Evolutionary conservation across 2,888 invertebrate genomes (phyloP).

Genomic region (Diadegma fenestrale): DNA sequence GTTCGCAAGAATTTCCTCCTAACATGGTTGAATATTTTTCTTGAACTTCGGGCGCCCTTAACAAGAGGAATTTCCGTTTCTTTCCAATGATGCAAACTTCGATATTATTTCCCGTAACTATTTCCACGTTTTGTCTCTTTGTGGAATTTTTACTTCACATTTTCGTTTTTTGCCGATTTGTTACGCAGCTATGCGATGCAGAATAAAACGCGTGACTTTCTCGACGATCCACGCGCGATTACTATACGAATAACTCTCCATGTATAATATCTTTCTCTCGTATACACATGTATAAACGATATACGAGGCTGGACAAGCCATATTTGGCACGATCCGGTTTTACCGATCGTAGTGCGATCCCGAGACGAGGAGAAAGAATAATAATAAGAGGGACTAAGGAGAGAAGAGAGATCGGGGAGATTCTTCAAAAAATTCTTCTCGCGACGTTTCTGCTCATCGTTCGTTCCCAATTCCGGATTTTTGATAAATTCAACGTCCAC

Average conservation of each 20-base stretch:
- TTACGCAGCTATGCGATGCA: slow-evolving; percentile 35
- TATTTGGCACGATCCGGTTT: slow-evolving; percentile 76
- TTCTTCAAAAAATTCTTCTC: slow-evolving; percentile 14
- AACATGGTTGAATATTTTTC: too few species aligned
- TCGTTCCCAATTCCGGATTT: slow-evolving; percentile 28
- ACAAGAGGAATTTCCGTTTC: too few species aligned
- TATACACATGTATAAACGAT: slow-evolving; percentile 15
- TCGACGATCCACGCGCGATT: slow-evolving; percentile 45
- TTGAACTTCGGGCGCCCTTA: too few species aligned
- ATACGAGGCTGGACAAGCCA: slow-evolving; percentile 59
- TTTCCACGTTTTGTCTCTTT: background rate
- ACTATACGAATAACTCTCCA: slow-evolving; percentile 47
- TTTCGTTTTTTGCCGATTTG: slow-evolving; percentile 32
- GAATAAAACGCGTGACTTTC: slow-evolving; percentile 61
- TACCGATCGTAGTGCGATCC: slow-evolving; percentile 66
- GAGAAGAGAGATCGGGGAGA: slow-evolving; percentile 16
- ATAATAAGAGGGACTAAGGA: slow-evolving; percentile 3
- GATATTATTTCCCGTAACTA: background rate
- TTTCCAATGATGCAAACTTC: too few species aligned
- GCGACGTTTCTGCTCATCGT: background rate
- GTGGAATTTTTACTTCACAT: background rate
- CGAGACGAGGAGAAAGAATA: slow-evolving; percentile 47
- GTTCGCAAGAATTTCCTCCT: too few species aligned
- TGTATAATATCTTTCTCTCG: slow-evolving; percentile 28
- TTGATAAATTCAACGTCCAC: slow-evolving; percentile 1